A percentile compares a stretch with the other conserved stretches of the same genome.
These are phyloP conservation scores for Florisuga fusca DNA, from an alignment of 2,797 vertebrate genomes.

Conservation along the genomic window DNA sequence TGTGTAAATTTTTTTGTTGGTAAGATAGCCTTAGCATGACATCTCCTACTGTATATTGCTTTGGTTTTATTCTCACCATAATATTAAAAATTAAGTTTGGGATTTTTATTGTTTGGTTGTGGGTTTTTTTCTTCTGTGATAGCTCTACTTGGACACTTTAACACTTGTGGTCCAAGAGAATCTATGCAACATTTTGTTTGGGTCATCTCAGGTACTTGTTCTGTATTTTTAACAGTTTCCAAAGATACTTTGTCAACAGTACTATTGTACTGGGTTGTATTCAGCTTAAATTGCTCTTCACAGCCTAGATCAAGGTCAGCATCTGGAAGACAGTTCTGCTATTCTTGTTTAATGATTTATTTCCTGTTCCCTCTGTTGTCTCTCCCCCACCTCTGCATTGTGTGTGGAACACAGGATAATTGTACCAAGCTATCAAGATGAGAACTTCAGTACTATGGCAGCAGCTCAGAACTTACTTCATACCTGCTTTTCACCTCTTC, in stretches of 20 bases:
- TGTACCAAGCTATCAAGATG: background rate
- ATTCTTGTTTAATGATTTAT: background rate
- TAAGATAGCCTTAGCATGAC: background rate
- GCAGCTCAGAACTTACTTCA: background rate
- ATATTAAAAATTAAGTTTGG: background rate
- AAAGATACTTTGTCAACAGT: background rate
- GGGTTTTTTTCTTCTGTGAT: background rate
- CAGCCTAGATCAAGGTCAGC: background rate
- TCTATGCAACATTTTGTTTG: background rate
- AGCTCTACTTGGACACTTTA: background rate
- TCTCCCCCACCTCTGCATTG: background rate
- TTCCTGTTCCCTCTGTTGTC: too few relatives aligned
- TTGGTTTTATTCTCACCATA: background rate
- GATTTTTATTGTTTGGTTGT: background rate
- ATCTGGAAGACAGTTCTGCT: fast-evolving
- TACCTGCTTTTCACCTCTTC: background rate
- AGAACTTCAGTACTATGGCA: background rate
- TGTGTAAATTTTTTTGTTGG: background rate
- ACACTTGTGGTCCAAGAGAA: background rate
- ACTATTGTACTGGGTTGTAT: background rate
- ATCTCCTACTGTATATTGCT: background rate
- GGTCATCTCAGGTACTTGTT: background rate
- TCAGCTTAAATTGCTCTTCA: background rate
- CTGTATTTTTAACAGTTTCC: background rate
- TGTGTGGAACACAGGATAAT: too few relatives aligned